A percentile compares a stretch with the other conserved stretches of the same genome.
phyloP scores from a whole-genome alignment of 2,888 invertebrate genomes.

The Eueremaeus valkanovi region DNA sequence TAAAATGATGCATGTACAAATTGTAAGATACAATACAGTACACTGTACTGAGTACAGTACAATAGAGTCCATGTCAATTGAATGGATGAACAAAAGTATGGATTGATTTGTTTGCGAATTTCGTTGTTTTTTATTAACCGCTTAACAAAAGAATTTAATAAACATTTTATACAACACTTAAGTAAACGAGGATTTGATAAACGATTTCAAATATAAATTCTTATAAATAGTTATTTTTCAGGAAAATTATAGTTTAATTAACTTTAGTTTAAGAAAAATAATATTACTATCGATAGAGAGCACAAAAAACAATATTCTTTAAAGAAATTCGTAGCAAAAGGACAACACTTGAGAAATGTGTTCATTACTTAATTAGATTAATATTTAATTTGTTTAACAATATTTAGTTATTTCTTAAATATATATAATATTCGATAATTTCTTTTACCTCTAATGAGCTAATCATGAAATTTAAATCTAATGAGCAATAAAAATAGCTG shows the following conservation, averaged over 20 bases:
- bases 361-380: background rate
- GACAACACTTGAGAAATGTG: constrained; percentile 29
- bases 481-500: constrained; percentile 28
- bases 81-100: too few species aligned
- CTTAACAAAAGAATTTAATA: too few species aligned
- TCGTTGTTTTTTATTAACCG: too few species aligned
- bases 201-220: background rate
- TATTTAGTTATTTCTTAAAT: background rate
- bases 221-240: background rate
- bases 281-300: background rate
- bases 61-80: too few species aligned
- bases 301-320: background rate
- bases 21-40: too few species aligned
- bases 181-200: background rate
- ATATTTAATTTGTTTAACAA: background rate
- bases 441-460: background rate
- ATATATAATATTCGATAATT: background rate
- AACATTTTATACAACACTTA: constrained; percentile 2
- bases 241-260: background rate
- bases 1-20: too few species aligned
- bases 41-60: too few species aligned
- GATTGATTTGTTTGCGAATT: too few species aligned
- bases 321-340: constrained; percentile 20
- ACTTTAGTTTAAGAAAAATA: background rate
- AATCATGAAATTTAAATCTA: background rate